Conservation (phyloP, 2,113 vertebrate genomes). For the Misgurnus mizolepis region DNA sequence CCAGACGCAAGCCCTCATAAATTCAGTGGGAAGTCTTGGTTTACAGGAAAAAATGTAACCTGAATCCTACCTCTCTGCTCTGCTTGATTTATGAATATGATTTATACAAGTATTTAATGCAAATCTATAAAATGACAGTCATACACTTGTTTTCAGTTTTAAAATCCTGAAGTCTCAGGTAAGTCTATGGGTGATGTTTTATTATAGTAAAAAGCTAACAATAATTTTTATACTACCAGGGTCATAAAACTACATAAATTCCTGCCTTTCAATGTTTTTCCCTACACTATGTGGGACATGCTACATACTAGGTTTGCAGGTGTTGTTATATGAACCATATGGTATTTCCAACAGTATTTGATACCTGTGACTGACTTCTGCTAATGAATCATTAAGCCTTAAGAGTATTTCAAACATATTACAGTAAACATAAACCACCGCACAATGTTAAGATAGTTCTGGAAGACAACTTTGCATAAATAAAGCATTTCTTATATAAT, state of each 20-base stretch:
- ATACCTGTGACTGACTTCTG: neutral
- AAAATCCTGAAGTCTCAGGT: neutral
- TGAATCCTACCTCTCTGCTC: slow-evolving; percentile 17
- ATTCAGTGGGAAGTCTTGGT: slow-evolving; percentile 38
- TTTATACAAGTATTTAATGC: slow-evolving; percentile 14
- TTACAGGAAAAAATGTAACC: slow-evolving; percentile 29
- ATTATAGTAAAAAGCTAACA: neutral
- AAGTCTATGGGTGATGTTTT: neutral
- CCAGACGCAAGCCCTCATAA: slow-evolving; percentile 34
- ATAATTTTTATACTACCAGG: neutral
- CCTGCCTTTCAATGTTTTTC: neutral
- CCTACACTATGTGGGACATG: neutral
- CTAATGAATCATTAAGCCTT: neutral
- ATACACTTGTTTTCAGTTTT: slow-evolving; percentile 1
- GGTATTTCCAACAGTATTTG: neutral
- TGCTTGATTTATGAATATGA: neutral
- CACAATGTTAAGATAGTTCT: neutral
- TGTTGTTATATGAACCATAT: neutral
- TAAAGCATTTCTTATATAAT: no score
- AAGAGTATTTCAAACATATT: neutral
- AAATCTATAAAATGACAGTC: neutral
- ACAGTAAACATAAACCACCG: neutral
- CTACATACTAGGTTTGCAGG: neutral
- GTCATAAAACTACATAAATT: neutral
- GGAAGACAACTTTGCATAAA: neutral